Evolutionary conservation across 2,888 invertebrate species (phyloP), one percentile per base, ranked within the genome.

Genomic region (Argynnis bischoffii): DNA sequence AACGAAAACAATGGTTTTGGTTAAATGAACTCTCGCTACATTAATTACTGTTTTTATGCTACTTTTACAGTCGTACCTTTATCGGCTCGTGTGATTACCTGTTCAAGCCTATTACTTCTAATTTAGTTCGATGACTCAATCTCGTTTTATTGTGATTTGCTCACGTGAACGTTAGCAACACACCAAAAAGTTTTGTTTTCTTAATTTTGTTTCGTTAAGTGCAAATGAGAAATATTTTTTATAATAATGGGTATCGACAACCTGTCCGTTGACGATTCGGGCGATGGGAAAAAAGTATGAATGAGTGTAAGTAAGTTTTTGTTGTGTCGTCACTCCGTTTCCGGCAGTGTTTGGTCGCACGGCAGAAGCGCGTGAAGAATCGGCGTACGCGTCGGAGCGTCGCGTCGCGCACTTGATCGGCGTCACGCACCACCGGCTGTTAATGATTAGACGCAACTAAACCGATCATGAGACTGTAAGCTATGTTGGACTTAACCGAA

Each of bases 301-400:
- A 91, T 90, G 91, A 88, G 90, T 89, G 89, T 86, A 86, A 87
- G 85, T 85, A 76, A 84, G 87, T 92, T 92, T 92, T 92, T 92
- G 90, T 92, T 82, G 80, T 90, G 90, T 89, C 90, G 91, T 90
- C 89, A 84, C 83, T 89, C 83, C 80, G 86, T 90, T 92, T 92
- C 92, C 92, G 91, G 89, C 83, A 79, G 72, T 75, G 77, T 74
- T 73, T 79, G 83, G 84, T 83, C 84, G 83, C 83, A 84, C 83
- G 83, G 82, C 80, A 75, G 74, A 78, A 71, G 81, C 82, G 87
- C 92, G 90, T 92, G 89, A 86, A 85, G 89, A 92, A 92, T 92
- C 84, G 89, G 71, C 80, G 87, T 88, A 92, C 92, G 92, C 90
- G 83, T 85, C 81, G 89, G 88, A 87, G 75, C 87, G 88, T 81